phyloP scores from a whole-genome alignment of 1,140 invertebrate species.

The Bombus confusus region DNA sequence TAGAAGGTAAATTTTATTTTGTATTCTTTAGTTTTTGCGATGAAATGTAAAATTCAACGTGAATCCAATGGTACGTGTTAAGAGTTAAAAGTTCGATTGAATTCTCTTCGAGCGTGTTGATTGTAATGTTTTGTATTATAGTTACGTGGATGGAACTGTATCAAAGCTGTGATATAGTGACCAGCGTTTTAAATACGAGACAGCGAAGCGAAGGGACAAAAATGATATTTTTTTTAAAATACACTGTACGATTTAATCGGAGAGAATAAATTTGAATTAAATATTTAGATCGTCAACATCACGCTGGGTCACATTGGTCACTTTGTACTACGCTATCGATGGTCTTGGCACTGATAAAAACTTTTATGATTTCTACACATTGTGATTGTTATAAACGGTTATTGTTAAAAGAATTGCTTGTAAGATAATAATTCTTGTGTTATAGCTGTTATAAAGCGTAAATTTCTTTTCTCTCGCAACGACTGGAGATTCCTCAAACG shows the following conservation, averaged over 20 bases:
- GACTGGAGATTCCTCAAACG: background rate
- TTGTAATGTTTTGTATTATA: constrained; percentile 14
- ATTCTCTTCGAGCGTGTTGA: background rate
- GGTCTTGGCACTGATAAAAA: background rate
- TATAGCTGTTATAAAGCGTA: background rate
- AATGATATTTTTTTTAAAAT: constrained; percentile 27
- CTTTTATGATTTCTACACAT: background rate
- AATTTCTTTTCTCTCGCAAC: background rate
- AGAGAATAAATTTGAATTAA: background rate
- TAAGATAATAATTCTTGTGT: background rate
- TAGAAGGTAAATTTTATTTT: background rate
- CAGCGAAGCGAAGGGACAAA: background rate
- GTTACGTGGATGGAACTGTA: background rate
- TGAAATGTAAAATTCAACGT: background rate
- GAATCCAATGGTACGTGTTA: background rate
- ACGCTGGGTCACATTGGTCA: background rate
- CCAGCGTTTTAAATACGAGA: background rate
- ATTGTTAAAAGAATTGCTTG: background rate
- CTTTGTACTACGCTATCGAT: background rate
- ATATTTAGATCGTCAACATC: background rate
- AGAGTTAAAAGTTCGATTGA: background rate
- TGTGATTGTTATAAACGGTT: background rate
- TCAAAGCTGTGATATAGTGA: constrained; percentile 7
- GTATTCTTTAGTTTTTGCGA: background rate
- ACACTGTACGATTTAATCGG: background rate